Evolutionary conservation across 1,140 invertebrate species (phyloP), one percentile per base, ranked within the genome.

Genomic region (Drosophila insularis): DNA sequence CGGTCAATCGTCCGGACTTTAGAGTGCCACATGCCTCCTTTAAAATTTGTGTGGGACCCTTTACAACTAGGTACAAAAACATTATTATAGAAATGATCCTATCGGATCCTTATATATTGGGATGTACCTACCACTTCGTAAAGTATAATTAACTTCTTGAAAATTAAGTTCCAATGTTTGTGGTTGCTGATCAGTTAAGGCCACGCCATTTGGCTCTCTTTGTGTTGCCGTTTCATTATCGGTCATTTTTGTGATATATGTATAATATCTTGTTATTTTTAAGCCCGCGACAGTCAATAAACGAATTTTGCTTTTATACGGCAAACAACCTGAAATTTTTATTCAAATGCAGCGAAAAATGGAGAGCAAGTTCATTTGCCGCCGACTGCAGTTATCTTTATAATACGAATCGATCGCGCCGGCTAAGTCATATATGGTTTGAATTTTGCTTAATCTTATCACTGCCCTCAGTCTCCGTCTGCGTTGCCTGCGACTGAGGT

Each of bases 1-100:
- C 96, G 0, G 96, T 95, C 1, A 97, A 72, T 81, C 94, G 93
- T 1, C 94, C 93, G 0, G 94, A 93, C 32, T 92, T 90, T 31
- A 96, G 93, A 19, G 92, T 92, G 0, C 95, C 95, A 13, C 92
- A 93, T 0, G 93, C 92, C 21, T 93, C 93, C 58, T 94, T 92
- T 13, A 96, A 81, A 69, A 96, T 95, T 8, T 78, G 79, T 5
- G 32, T 78, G 6, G 17, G 19, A 7, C 58, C 60, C 27, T 80
- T 84, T 0, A 62, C 13, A 6, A 46, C 27, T 40, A 2, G 43
- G 50, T 10, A 13, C 8, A 23, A 14, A 32, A 1, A 4, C 13
- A 4, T 5, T 8, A 37, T 21, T 53, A 31, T 21, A 19, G 2
- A 27, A n/a, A 14, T 7, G 8, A 1, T 10, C 17, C 13, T 0